Evolutionary conservation across 2,113 vertebrate species (phyloP).

Genomic region (Siphamia tubifer): DNA sequence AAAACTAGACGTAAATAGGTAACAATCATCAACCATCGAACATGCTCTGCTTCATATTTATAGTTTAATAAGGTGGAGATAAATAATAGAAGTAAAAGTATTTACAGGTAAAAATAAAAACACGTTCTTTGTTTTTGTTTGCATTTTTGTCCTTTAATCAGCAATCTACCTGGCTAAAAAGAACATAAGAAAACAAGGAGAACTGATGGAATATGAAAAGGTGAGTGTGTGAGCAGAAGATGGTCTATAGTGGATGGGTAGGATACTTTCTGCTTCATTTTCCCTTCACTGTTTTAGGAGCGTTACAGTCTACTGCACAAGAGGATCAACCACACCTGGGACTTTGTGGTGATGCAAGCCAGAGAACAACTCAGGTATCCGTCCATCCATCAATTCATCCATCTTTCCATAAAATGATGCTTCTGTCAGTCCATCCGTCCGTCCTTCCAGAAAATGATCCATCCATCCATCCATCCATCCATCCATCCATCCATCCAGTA

Average conservation of each 20-base stretch:
- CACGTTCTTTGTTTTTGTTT: not conserved
- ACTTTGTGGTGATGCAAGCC: slow-evolving; percentile 96
- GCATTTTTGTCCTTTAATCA: slow-evolving; percentile 43
- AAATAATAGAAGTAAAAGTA: no score
- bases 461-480: not conserved
- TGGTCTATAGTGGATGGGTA: no score
- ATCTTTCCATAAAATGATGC: no score
- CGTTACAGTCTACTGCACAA: slow-evolving; percentile 89
- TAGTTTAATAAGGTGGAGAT: no score
- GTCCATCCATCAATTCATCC: no score
- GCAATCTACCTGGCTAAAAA: slow-evolving; percentile 96
- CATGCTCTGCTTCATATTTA: no score
- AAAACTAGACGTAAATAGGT: no score
- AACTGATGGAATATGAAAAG: slow-evolving; percentile 91
- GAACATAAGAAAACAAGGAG: slow-evolving; percentile 91
- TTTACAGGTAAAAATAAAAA: no score
- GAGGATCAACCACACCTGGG: slow-evolving; percentile 92
- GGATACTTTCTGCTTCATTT: no score
- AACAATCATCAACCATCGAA: no score
- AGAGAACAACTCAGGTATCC: slow-evolving; percentile 91
- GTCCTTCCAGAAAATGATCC: not conserved
- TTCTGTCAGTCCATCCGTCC: no score
- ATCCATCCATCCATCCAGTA: not conserved
- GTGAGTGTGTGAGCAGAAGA: slow-evolving; percentile 67
- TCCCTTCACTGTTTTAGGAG: slow-evolving; percentile 74